Percentiles rank a stretch among this genome's conserved stretches.
These are phyloP conservation scores for Rhineura floridana DNA, from an alignment of 2,113 vertebrate species.

Conservation along the genomic window DNA sequence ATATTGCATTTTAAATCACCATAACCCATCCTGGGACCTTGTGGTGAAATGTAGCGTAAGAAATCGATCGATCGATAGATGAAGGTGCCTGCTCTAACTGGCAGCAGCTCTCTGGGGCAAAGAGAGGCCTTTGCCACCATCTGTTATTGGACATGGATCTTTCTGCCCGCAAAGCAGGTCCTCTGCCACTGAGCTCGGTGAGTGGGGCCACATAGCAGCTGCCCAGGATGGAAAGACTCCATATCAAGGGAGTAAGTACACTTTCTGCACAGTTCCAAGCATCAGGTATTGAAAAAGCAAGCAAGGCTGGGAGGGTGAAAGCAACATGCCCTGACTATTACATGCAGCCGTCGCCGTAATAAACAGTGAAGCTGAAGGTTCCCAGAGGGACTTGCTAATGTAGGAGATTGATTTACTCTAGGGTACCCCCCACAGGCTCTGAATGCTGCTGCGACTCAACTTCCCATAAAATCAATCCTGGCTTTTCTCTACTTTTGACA, in stretches of 20 bases:
- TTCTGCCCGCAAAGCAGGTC: neutral
- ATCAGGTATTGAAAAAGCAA: neutral
- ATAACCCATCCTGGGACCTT: too few species aligned
- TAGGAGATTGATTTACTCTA: constrained; percentile 70
- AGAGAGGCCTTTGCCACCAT: neutral
- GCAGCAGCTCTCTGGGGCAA: neutral
- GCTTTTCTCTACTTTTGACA: constrained; percentile 77
- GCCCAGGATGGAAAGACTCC: neutral
- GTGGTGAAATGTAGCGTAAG: too few species aligned
- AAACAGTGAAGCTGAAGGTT: constrained; percentile 61
- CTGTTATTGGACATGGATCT: neutral
- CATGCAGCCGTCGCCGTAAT: constrained; percentile 54
- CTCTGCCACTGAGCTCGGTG: neutral
- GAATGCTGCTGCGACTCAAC: constrained; percentile 71
- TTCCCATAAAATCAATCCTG: constrained; percentile 76
- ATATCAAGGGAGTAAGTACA: neutral
- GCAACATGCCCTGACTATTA: constrained; percentile 3
- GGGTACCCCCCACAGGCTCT: constrained; percentile 71
- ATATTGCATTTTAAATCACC: too few species aligned
- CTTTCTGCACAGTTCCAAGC: accelerated
- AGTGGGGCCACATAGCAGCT: neutral
- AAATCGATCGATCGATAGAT: too few species aligned
- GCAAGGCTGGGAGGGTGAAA: neutral
- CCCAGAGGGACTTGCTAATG: constrained; percentile 67
- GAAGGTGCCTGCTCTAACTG: neutral